A percentile compares a stretch with the other conserved stretches of the same genome.
phyloP scores from a whole-genome alignment of 2,888 invertebrate species.

The Napeogenes sylphis region DNA sequence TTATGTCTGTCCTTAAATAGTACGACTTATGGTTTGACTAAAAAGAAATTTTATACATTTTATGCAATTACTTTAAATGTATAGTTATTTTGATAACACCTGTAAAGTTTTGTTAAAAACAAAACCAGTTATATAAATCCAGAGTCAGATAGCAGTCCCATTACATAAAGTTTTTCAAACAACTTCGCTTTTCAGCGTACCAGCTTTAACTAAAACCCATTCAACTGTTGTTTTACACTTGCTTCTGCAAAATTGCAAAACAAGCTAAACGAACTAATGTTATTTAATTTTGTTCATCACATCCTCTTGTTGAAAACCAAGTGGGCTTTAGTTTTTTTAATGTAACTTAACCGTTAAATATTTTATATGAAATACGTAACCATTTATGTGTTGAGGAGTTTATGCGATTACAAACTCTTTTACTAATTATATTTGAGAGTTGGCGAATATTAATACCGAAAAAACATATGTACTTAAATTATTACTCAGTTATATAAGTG shows the following conservation, averaged over 20 bases:
- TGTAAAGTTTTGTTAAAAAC: not conserved
- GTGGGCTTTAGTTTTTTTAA: not conserved
- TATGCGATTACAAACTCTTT: too few relatives aligned
- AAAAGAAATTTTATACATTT: too few relatives aligned
- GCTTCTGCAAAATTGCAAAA: constrained; percentile 4
- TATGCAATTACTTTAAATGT: not conserved
- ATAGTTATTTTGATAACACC: not conserved
- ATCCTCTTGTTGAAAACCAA: not conserved
- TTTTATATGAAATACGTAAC: too few relatives aligned
- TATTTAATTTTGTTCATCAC: not conserved
- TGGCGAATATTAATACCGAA: too few relatives aligned
- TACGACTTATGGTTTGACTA: too few relatives aligned
- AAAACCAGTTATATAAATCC: not conserved
- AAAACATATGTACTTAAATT: too few relatives aligned
- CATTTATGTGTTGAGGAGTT: too few relatives aligned
- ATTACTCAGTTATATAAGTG: too few relatives aligned
- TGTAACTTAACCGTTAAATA: too few relatives aligned
- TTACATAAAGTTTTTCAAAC: constrained; percentile 6
- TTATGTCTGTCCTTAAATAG: too few relatives aligned
- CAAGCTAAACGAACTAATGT: constrained; percentile 3
- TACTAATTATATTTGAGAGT: too few relatives aligned
- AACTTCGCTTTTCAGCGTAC: constrained; percentile 5
- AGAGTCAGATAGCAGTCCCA: not conserved
- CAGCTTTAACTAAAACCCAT: constrained; percentile 4
- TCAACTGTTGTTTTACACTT: constrained; percentile 6